A percentile compares a stretch with the other conserved stretches of the same genome.
These are phyloP conservation scores for Eptesicus fuscus DNA, from an alignment of 2,113 vertebrate species.

Conservation along the genomic window DNA sequence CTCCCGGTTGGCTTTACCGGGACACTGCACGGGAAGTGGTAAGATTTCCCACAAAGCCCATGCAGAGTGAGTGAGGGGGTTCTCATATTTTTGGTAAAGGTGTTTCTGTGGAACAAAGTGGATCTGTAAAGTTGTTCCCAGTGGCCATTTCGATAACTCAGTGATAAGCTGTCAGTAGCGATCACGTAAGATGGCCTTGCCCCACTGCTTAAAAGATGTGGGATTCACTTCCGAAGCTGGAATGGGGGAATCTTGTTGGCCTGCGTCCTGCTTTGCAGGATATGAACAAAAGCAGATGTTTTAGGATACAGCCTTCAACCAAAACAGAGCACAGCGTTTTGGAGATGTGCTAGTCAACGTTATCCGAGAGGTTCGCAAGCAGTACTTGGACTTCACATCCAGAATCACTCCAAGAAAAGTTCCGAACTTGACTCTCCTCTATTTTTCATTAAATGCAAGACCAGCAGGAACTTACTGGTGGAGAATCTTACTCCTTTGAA, in stretches of 20 bases:
- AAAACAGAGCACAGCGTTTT: neutral
- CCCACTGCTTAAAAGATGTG: neutral
- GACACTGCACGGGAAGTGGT: neutral
- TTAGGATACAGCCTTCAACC: neutral
- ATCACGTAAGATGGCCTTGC: neutral
- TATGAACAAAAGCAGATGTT: neutral
- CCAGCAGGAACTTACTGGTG: neutral
- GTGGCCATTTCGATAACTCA: neutral
- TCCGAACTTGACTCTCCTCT: neutral
- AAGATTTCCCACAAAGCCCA: neutral
- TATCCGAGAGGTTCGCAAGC: neutral
- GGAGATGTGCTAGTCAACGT: neutral
- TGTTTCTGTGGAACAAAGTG: neutral
- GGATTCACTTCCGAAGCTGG: neutral
- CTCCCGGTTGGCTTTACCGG: neutral
- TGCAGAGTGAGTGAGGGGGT: neutral
- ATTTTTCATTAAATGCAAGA: slow-evolving; percentile 38
- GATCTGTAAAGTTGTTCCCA: neutral
- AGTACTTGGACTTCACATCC: slow-evolving; percentile 29
- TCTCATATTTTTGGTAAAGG: neutral
- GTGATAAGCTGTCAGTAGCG: neutral
- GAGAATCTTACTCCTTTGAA: neutral
- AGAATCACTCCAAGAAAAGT: slow-evolving; percentile 13
- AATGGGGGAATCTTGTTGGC: neutral
- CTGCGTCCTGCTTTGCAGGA: neutral